Evolutionary conservation across 2,113 vertebrate species (phyloP), one percentile per base, ranked within the genome.

Genomic region (Trematomus loennbergii): DNA sequence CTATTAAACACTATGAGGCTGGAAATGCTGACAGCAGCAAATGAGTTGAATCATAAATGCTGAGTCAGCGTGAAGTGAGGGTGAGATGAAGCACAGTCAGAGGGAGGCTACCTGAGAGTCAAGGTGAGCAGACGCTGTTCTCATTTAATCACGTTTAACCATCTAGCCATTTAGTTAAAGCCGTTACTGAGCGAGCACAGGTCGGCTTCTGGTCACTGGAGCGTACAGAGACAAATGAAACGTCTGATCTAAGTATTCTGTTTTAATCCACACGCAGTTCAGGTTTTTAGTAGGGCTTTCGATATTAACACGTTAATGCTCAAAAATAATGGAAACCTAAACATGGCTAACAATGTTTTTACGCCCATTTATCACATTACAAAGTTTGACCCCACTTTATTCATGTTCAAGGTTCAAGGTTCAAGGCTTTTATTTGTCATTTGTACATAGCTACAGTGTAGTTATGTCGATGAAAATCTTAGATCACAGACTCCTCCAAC

Each of bases 81-180:
- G 78, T 72, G 57, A 72, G 16, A 18, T 15, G 54, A 52, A 46
- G 61, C 4, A 10, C 0, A 22, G 33, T 57, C 49, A 16, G 46
- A 68, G 9, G 36, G 4, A 68, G 50, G 29, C 25, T 46, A 80
- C 70, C 18, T 85, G 49, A 13, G 25, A 80, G 53, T 70, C 70
- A 63, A 70, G 53, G 82, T 63, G 57, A 80, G 46, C 48, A 54
- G 55, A 62, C 54, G 3, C 57, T 22, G 22, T 52, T 81, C 8
- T 71, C 59, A 54, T 73, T 62, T 57, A 78, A 85, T 65, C 60
- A 52, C 5, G 61, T 76, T 13, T 57, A 68, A 8, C 63, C 40
- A 40, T 40, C 25, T 2, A 65, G 65, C 62, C 36, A 29, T 17
- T 76, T 64, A 20, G 50, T 54, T 33, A 18, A 61, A 18, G 17